These are phyloP conservation scores for Drosophila anomelani DNA, from an alignment of 2,888 invertebrate species.

Conservation along the genomic window DNA sequence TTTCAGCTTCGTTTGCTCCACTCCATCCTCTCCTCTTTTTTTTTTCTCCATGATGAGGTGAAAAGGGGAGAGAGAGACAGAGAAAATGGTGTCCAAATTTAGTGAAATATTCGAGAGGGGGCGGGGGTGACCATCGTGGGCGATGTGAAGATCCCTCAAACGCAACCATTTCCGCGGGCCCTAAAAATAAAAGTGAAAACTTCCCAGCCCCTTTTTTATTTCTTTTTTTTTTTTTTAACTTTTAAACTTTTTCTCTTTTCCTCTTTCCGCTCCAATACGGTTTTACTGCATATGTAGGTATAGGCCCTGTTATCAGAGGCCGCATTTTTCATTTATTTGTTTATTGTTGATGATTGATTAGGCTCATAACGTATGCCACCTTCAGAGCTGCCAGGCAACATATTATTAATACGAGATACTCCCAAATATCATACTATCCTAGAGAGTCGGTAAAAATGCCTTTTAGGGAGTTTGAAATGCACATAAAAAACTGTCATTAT, in stretches of 20 bases:
- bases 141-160: slow-evolving; percentile 34
- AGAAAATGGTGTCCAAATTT: slow-evolving; percentile 24
- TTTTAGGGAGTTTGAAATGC: too few relatives aligned
- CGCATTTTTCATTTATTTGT: slow-evolving; percentile 73
- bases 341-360: slow-evolving; percentile 72
- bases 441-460: background rate
- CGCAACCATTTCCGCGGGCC: slow-evolving; percentile 70
- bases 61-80: background rate
- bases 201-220: slow-evolving; percentile 8
- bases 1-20: slow-evolving; percentile 32
- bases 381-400: slow-evolving; percentile 46
- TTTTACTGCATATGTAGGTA: slow-evolving; percentile 6
- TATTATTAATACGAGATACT: background rate
- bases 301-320: slow-evolving; percentile 56
- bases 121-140: slow-evolving; percentile 5
- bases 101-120: slow-evolving; percentile 18
- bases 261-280: slow-evolving; percentile 8
- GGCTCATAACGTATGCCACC: slow-evolving; percentile 25
- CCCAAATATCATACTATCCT: background rate
- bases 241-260: background rate
- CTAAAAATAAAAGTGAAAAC: slow-evolving; percentile 76
- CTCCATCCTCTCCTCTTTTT: slow-evolving; percentile 6
- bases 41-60: background rate
- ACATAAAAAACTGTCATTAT: too few relatives aligned
- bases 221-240: background rate